These are phyloP conservation scores for Hydrolagus colliei DNA, from an alignment of 2,797 vertebrate genomes.

Conservation along the genomic window DNA sequence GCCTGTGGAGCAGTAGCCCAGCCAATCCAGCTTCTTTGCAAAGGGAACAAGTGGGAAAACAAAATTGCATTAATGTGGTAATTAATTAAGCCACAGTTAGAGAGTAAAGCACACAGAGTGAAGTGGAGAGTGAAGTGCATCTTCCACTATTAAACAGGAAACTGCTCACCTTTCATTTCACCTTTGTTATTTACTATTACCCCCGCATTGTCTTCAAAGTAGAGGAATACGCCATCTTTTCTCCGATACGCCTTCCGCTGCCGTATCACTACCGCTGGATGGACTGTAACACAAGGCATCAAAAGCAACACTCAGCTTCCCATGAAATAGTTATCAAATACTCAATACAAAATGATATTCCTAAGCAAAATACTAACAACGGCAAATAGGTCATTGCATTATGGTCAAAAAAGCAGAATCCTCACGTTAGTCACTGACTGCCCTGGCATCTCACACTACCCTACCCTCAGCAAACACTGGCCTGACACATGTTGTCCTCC, in stretches of 20 bases:
- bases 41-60: neutral
- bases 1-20: too few relatives aligned
- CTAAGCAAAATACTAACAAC: too few relatives aligned
- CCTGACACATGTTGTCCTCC: too few relatives aligned
- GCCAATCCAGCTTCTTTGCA: too few relatives aligned
- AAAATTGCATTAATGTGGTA: neutral
- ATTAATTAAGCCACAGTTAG: too few relatives aligned
- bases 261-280: slow-evolving; percentile 93
- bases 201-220: slow-evolving; percentile 93
- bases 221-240: slow-evolving; percentile 92
- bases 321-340: neutral
- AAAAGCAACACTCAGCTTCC: rapidly evolving
- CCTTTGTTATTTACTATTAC: slow-evolving; percentile 97
- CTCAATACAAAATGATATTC: neutral
- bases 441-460: too few relatives aligned
- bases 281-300: slow-evolving; percentile 58
- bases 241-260: slow-evolving; percentile 91
- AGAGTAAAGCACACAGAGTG: neutral
- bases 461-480: too few relatives aligned
- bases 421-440: too few relatives aligned
- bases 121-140: neutral
- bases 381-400: too few relatives aligned
- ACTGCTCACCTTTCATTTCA: slow-evolving; percentile 85
- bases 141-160: neutral
- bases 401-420: too few relatives aligned